A percentile compares a stretch with the other conserved stretches of the same genome.
Conservation (phyloP, 2,888 invertebrate species). For the Drosophila austrosaltans region DNA sequence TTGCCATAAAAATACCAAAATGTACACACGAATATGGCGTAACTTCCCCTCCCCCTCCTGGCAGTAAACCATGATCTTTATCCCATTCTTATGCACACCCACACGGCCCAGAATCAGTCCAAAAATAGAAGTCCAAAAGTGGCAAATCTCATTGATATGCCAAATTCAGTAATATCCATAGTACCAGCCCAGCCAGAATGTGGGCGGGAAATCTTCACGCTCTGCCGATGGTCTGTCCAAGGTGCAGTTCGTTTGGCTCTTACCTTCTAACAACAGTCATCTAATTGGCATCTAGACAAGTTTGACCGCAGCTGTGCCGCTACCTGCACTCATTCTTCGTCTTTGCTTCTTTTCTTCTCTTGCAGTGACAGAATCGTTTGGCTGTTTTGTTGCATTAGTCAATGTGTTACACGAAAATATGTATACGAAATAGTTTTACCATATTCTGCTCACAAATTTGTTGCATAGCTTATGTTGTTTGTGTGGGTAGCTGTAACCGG, state of each 20-base stretch:
- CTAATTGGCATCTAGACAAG: conserved; percentile 69
- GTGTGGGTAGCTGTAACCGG: conserved; percentile 29
- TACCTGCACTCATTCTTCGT: conserved; percentile 46
- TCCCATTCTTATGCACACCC: conserved; percentile 5
- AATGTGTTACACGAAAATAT: conserved; percentile 42
- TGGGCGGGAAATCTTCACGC: conserved; percentile 43
- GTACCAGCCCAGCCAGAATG: conserved; percentile 29
- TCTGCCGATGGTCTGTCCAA: conserved; percentile 1
- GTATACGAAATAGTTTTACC: conserved; percentile 31
- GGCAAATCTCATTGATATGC: conserved; percentile 58
- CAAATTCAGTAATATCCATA: conserved; percentile 60
- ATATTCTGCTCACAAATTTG: conserved; percentile 29
- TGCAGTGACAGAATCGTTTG: conserved; percentile 62
- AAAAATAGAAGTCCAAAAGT: conserved; percentile 61
- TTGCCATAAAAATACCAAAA: conserved; percentile 64
- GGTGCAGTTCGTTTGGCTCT: conserved; percentile 26
- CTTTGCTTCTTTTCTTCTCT: not conserved
- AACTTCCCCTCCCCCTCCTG: conserved; percentile 35
- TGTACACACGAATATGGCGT: conserved; percentile 53
- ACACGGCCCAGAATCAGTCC: conserved; percentile 48
- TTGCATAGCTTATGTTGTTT: conserved; percentile 49
- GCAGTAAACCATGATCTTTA: conserved; percentile 4
- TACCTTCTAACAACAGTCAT: conserved; percentile 54
- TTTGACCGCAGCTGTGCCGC: conserved; percentile 64
- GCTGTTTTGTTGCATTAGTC: conserved; percentile 48